phyloP scores from a whole-genome alignment of 2,797 vertebrate species.

The Siniperca scherzeri region DNA sequence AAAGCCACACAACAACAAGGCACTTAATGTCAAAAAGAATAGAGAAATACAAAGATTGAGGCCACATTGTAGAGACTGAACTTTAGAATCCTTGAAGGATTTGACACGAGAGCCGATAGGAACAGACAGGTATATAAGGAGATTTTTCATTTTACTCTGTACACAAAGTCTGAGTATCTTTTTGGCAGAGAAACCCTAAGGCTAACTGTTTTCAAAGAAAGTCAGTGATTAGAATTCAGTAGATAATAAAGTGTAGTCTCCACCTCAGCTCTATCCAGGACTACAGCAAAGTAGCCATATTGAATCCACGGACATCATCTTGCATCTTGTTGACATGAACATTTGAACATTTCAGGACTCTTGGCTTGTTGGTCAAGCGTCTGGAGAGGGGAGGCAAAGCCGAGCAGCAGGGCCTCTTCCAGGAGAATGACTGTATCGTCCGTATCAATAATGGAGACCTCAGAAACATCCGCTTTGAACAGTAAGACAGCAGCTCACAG shows the following conservation, averaged over 20 bases:
- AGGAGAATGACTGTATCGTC: conserved; percentile 98
- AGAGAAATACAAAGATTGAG: not conserved
- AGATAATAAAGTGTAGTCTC: not conserved
- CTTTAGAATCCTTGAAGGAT: not conserved
- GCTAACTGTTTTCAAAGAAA: not conserved
- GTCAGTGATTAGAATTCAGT: not conserved
- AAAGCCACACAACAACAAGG: not conserved
- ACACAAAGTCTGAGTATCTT: not conserved
- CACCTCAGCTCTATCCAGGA: not conserved
- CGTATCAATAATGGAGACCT: conserved; percentile 96
- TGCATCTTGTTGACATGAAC: conserved; percentile 45
- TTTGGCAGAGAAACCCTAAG: not conserved
- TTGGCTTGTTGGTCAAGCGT: conserved; percentile 91
- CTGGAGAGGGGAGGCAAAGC: conserved; percentile 97
- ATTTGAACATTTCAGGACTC: conserved; percentile 88
- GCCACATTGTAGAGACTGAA: not conserved
- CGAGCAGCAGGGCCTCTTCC: conserved; percentile 95
- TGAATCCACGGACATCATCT: not conserved
- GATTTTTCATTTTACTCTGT: not conserved
- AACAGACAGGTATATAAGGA: not conserved
- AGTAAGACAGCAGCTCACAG: conserved; percentile 87
- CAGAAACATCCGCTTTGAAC: conserved; percentile 95
- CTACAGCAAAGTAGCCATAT: not conserved
- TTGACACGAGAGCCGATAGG: not conserved
- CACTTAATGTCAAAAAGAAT: not conserved